Percentiles rank a stretch among this genome's conserved stretches.
phyloP scores from a whole-genome alignment of 1,140 invertebrate species.

The Augochlora pura region DNA sequence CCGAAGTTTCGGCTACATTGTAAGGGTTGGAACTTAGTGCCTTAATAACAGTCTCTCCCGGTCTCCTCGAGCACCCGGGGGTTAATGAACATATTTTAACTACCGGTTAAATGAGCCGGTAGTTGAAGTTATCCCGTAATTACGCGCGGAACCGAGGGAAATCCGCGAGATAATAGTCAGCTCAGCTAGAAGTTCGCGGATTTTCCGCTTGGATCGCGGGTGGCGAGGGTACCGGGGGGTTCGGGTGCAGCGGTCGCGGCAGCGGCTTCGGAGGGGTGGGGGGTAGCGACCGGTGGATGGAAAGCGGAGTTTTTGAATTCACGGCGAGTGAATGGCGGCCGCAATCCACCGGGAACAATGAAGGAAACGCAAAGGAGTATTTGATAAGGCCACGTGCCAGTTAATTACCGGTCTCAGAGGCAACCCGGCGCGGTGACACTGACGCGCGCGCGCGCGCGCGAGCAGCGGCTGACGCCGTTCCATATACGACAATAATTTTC shows the following conservation, averaged over 20 bases:
- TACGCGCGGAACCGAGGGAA: constrained; percentile 4
- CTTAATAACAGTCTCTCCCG: neutral
- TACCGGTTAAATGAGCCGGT: constrained; percentile 2
- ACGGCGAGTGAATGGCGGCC: neutral
- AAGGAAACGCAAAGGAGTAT: constrained; percentile 6
- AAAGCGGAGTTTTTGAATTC: neutral
- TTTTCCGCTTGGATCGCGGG: neutral
- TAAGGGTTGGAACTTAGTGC: neutral
- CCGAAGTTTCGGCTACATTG: neutral
- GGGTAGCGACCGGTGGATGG: no score
- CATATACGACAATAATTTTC: constrained; percentile 4
- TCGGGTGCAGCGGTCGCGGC: no score
- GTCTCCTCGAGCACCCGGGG: neutral
- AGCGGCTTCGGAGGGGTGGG: no score
- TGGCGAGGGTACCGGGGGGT: neutral
- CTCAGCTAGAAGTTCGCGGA: neutral
- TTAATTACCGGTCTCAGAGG: constrained; percentile 5
- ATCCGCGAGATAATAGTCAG: constrained; percentile 3
- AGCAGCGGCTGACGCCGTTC: no score
- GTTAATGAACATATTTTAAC: constrained; percentile 15
- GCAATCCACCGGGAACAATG: constrained; percentile 3
- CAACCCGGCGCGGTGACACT: neutral
- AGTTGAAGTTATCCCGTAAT: constrained; percentile 6
- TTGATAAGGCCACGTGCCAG: constrained; percentile 5
- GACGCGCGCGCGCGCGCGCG: neutral